Percentiles rank a stretch among this genome's conserved stretches.
phyloP scores from a whole-genome alignment of 2,888 invertebrate genomes.

The Lepidocyrtinus sp. region DNA sequence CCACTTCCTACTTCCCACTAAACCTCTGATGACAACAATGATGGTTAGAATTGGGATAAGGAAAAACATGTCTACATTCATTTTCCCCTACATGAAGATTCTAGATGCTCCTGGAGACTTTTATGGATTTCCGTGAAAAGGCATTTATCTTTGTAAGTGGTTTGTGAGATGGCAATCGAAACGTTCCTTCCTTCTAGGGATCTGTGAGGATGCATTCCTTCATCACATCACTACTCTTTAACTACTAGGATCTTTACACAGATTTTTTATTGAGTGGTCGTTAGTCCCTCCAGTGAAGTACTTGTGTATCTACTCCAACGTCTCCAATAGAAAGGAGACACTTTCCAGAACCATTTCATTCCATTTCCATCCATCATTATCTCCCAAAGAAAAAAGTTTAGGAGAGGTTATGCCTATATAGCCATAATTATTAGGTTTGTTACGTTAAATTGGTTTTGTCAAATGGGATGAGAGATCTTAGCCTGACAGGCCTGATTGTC shows the following conservation, averaged over 20 bases:
- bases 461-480: too few relatives aligned
- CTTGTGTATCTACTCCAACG: too few relatives aligned
- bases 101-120: conserved; percentile 5
- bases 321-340: conserved; percentile 2
- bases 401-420: not conserved
- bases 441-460: conserved; percentile 4
- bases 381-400: not conserved
- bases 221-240: too few relatives aligned
- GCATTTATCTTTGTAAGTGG: conserved; percentile 38
- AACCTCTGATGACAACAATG: conserved; percentile 35
- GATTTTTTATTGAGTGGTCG: conserved; percentile 27
- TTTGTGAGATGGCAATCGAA: conserved; percentile 11
- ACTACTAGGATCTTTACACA: too few relatives aligned
- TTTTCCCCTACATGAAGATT: not conserved
- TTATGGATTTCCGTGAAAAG: conserved; percentile 24
- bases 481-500: too few relatives aligned
- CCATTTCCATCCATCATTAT: conserved; percentile 5
- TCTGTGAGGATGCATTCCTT: conserved; percentile 2
- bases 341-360: conserved; percentile 11
- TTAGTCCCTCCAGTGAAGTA: conserved; percentile 11
- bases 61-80: conserved; percentile 11
- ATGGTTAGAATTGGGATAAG: too few relatives aligned
- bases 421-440: conserved; percentile 11
- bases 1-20: too few relatives aligned
- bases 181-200: too few relatives aligned